Evolutionary conservation across 1,140 invertebrate genomes (phyloP).

Genomic region (Magallana gigas): DNA sequence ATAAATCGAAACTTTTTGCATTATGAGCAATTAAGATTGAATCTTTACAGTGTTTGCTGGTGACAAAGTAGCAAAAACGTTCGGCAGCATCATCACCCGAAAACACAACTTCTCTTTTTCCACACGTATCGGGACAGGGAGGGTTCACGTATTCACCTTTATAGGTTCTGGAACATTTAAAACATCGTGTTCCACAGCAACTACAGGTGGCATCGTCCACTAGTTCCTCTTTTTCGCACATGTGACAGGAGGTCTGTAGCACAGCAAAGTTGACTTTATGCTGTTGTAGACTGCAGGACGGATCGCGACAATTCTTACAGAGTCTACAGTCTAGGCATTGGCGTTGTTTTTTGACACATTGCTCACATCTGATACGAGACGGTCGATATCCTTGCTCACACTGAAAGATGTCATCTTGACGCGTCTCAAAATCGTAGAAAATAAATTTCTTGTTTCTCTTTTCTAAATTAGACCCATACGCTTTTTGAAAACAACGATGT

Average conservation of each 20-base stretch:
- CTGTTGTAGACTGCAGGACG: constrained; percentile 28
- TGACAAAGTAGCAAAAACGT: constrained; percentile 18
- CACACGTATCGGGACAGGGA: constrained; percentile 1
- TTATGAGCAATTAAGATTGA: constrained; percentile 17
- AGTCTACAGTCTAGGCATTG: constrained; percentile 27
- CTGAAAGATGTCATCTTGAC: not conserved
- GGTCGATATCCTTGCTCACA: not conserved
- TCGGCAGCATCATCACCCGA: constrained; percentile 5
- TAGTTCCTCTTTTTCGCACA: constrained; percentile 35
- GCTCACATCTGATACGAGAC: not conserved
- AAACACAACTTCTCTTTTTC: constrained; percentile 38
- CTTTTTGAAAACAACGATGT: constrained; percentile 11
- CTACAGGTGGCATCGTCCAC: constrained; percentile 12
- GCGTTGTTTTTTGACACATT: not conserved
- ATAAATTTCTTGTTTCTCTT: not conserved
- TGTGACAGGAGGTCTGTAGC: constrained; percentile 36
- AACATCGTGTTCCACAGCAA: constrained; percentile 42
- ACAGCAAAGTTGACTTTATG: constrained; percentile 52
- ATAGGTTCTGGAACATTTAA: not conserved
- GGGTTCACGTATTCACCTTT: not conserved
- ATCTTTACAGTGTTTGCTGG: not conserved
- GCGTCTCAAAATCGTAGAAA: not conserved
- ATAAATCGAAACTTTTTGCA: constrained; percentile 40
- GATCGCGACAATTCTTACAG: constrained; percentile 40
- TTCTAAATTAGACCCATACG: too few relatives aligned